Base-by-base conservation (phyloP, 2,888 invertebrate genomes). In the Dorcus parallelipipedus region DNA sequence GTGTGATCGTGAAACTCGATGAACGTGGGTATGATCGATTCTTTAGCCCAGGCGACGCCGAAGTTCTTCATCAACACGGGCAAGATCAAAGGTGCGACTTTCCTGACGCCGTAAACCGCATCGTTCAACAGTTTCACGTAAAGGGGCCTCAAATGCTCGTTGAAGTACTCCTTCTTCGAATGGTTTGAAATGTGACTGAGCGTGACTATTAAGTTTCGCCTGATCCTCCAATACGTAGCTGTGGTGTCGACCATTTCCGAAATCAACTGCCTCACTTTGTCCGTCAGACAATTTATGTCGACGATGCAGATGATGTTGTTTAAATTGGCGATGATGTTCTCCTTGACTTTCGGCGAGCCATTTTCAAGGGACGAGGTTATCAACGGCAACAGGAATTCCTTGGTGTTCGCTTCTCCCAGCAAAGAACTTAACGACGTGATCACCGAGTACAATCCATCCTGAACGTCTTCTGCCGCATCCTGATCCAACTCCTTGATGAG, bases 61-160 rank as follows among this genome's bases (percentile, higher is more conserved):
- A 73, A 78, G 47, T 69, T 68, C 58, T 74, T 74, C 1, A 73
- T 65, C 33, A 78, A 58, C 8, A 75, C 58, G 3, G 78, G 78
- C 9, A 78, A 61, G 26, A 77, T 71, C 9, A 75, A 47, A 2
- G 74, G 69, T 2, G 76, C 74, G 0, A 73, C 74, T 58, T 73
- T 69, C 59, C 78, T 56, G 5, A 78, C 71, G 3, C 74, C 73
- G 52, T 69, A 76, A 39, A 78, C 70, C 0, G 66, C 62, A 63
- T 78, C 77, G 26, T 70, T 72, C 7, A 78, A 56, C 8, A 78
- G 60, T 10, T 70, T 67, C 3, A 72, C 66, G 50, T 76, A 78
- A 54, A 73, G 72, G 2, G 69, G 64, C 52, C 73, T 71, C 26
- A 76, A 61, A 47, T 75, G 68, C 42, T 71, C 66, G 33, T 73